These are phyloP conservation scores for Tenodera sinensis DNA, from an alignment of 2,888 invertebrate species.

Conservation along the genomic window DNA sequence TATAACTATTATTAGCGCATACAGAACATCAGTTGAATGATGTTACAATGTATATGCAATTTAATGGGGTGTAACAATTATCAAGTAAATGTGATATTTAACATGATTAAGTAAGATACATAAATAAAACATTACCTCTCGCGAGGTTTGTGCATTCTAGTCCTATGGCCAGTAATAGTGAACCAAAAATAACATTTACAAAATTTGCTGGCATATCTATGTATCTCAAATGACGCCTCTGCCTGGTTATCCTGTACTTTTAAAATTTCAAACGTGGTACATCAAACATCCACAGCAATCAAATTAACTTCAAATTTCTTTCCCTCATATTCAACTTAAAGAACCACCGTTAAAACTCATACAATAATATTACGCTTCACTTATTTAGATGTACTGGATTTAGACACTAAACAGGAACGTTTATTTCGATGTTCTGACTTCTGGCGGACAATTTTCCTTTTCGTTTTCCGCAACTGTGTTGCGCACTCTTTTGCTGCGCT, in stretches of 20 bases:
- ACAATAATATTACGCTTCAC: background rate
- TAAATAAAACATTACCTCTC: background rate
- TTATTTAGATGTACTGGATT: background rate
- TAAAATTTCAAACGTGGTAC: background rate
- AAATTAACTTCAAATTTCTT: background rate
- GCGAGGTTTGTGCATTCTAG: background rate
- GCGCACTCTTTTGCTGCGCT: too few relatives aligned
- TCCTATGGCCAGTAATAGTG: background rate
- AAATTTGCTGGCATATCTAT: background rate
- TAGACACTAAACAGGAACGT: too few relatives aligned
- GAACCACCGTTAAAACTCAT: too few relatives aligned
- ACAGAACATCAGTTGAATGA: too few relatives aligned
- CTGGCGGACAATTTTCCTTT: too few relatives aligned
- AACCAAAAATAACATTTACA: background rate
- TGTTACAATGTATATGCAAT: too few relatives aligned
- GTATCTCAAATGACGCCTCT: too few relatives aligned
- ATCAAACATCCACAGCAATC: background rate
- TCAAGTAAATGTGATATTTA: background rate
- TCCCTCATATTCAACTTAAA: background rate
- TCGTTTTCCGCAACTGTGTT: too few relatives aligned
- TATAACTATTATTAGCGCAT: too few relatives aligned
- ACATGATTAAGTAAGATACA: background rate
- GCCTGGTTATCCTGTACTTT: background rate
- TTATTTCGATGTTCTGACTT: too few relatives aligned
- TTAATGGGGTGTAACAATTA: too few relatives aligned